Evolutionary conservation across 2,797 vertebrate species (phyloP), one percentile per base, ranked within the genome.

Genomic region (Danionella dracula): DNA sequence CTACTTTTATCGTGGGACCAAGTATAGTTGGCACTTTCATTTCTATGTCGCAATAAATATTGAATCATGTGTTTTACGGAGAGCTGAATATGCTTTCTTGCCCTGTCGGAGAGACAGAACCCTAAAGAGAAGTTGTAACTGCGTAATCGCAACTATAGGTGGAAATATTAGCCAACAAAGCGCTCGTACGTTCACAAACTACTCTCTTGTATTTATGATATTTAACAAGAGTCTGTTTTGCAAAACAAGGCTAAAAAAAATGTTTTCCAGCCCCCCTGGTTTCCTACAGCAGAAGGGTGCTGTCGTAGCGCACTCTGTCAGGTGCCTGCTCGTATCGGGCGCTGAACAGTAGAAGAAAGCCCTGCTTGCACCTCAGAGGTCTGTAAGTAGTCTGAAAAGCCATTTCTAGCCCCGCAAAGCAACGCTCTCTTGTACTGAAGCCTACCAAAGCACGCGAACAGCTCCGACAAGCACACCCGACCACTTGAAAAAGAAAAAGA

Each of bases 21-120:
- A 84, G 79, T 84, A 82, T 87, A 86, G 75, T 85, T 86, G 78
- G 82, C 82, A 85, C 82, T 87, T 89, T 74, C 16, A 38, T 89
- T 77, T 83, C 67, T 64, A 70, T 68, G 83, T 90, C 83, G 83
- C 81, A 79, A 78, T 82, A 83, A 83, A 73, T 78, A 75, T 78
- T 48, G 32, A 78, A 68, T 73, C 65, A 61, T 50, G 31, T 74
- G 77, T 53, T 67, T 74, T 76, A 57, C 76, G 73, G 40, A 58
- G 72, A 66, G 71, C 76, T 13, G 16, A 54, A 71, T 72, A 60
- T 49, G 27, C 66, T 53, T 76, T 79, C 42, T 70, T 80, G 49
- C 63, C 68, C 45, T 71, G 49, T 46, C 34, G 64, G 49, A 74
- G 70, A 64, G 68, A 65, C 70, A 6, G 19, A 58, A 66, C 56